Conservation (phyloP, 2,888 invertebrate species). For the Cheilosia pagana region DNA sequence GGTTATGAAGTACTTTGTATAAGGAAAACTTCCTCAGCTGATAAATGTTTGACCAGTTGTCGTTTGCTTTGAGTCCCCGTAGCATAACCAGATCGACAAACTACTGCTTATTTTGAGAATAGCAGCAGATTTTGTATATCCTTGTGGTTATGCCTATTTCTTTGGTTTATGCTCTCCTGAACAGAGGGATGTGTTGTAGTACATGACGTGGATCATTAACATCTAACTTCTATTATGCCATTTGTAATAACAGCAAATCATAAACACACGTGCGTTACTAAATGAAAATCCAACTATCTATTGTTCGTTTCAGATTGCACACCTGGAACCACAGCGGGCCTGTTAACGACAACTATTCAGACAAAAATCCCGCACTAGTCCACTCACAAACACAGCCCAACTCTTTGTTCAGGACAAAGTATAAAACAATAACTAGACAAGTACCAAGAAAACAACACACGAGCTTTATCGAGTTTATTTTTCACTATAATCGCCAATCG, state of each 20-base stretch:
- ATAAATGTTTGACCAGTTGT: no score
- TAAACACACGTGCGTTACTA: constrained; percentile 8
- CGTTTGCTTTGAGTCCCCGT: no score
- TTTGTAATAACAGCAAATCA: constrained; percentile 22
- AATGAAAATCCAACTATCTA: constrained; percentile 57
- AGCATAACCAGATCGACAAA: no score
- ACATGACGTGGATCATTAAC: neutral
- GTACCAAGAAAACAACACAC: constrained; percentile 19
- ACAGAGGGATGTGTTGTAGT: constrained; percentile 13
- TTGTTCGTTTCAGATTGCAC: constrained; percentile 72
- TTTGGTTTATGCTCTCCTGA: constrained; percentile 18
- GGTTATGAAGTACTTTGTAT: no score
- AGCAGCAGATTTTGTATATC: no score
- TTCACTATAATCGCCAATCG: constrained; percentile 20
- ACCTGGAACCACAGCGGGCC: constrained; percentile 64
- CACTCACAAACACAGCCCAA: constrained; percentile 47
- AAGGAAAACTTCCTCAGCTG: no score
- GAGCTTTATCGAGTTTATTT: constrained; percentile 36
- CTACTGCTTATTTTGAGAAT: no score
- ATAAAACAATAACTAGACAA: constrained; percentile 35
- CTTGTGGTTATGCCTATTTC: no score
- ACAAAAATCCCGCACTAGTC: constrained; percentile 16
- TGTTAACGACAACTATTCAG: constrained; percentile 43
- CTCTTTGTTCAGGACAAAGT: constrained; percentile 55
- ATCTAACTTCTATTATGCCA: constrained; percentile 9